Conservation (phyloP, 2,888 invertebrate species). For the Latrodectus elegans region DNA sequence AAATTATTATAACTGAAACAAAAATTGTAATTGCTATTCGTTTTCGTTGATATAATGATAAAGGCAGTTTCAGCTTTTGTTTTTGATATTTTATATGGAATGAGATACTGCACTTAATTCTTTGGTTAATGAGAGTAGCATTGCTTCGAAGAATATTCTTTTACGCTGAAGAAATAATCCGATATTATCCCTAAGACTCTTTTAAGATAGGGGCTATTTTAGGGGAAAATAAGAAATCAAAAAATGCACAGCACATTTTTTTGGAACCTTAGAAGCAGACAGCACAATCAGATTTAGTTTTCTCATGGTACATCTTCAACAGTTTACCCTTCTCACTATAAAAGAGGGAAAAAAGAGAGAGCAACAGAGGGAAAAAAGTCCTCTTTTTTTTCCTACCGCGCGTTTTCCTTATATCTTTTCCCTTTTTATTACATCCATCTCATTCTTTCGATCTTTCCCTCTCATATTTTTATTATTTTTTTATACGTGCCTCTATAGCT, state of each 20-base stretch:
- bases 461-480: slow-evolving; percentile 33
- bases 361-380: slow-evolving; percentile 20
- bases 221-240: slow-evolving; percentile 8
- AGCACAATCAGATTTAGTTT: slow-evolving; percentile 64
- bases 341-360: slow-evolving; percentile 35
- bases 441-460: slow-evolving; percentile 25
- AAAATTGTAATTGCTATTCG: too few relatives aligned
- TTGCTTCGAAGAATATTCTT: too few relatives aligned
- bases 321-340: slow-evolving; percentile 35
- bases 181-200: slow-evolving; percentile 14
- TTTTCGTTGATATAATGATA: too few relatives aligned
- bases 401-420: background rate
- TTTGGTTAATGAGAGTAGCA: too few relatives aligned
- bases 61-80: too few relatives aligned
- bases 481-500: slow-evolving; percentile 10
- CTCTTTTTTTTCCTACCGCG: background rate
- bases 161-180: slow-evolving; percentile 27
- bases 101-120: too few relatives aligned
- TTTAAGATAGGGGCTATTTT: slow-evolving; percentile 40
- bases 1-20: too few relatives aligned
- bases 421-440: slow-evolving; percentile 19
- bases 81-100: too few relatives aligned
- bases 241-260: slow-evolving; percentile 39
- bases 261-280: slow-evolving; percentile 38
- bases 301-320: slow-evolving; percentile 60